Evolutionary conservation across 2,113 vertebrate species (phyloP).

Genomic region (Psilopsiagon aymara): DNA sequence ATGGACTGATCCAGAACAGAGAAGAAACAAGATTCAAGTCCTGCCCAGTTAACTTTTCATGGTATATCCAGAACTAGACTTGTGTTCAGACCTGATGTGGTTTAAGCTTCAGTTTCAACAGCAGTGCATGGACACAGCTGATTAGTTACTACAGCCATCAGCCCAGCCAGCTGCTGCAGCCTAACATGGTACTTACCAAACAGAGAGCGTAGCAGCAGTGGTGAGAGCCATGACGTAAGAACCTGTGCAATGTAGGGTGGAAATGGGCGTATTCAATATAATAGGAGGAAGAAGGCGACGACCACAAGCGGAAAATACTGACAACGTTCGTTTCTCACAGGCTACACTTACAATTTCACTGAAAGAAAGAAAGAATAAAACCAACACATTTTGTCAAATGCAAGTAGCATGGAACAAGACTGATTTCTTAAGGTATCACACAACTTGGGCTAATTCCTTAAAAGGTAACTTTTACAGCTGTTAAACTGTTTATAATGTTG

Average conservation of each 20-base stretch:
- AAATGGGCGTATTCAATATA: conserved; percentile 86
- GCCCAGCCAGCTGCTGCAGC: not conserved
- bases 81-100: not conserved
- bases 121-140: not conserved
- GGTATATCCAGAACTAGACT: not conserved
- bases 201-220: conserved; percentile 87
- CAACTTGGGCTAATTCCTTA: not conserved
- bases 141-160: not conserved
- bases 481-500: not conserved
- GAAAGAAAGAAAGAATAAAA: not conserved
- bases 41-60: not conserved
- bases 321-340: conserved; percentile 90
- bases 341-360: conserved; percentile 91
- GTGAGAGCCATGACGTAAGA: conserved; percentile 93
- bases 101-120: not conserved
- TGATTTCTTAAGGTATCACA: not conserved
- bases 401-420: not conserved
- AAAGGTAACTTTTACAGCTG: not conserved
- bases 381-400: not conserved
- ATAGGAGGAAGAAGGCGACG: conserved; percentile 93
- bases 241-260: conserved; percentile 90
- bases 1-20: not conserved
- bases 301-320: conserved; percentile 91
- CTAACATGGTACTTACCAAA: conserved; percentile 81
- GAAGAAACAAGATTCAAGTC: not conserved